Base-by-base conservation (phyloP, 2,888 invertebrate genomes). In the Volucella inanis region DNA sequence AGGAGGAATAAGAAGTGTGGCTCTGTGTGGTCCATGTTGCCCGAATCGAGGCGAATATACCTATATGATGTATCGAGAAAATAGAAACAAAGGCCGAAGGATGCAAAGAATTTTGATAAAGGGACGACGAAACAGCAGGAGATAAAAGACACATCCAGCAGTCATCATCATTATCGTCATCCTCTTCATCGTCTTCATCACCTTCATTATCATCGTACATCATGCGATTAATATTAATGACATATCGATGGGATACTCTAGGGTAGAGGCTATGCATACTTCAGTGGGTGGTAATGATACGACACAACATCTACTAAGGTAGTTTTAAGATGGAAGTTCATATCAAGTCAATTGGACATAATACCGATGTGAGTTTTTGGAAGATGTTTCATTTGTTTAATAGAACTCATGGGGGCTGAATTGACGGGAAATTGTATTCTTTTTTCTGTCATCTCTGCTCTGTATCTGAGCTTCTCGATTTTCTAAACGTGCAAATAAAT, bases 161-260 rank as follows among this genome's bases (percentile, higher is more conserved):
- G 55, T 64, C 70, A 76, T 80, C 84, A 70, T 75, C 64, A 18
- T 31, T 6, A 31, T 31, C 31, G 31, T 31, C 31, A 6, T 31
- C 31, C 0, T 6, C 31, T 31, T 31, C 31, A 31, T 31, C 31
- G 6, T 6, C 31, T 31, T 31, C 31, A 31, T 31, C 31, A 31
- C 6, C 31, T 31, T 31, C 31, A 31, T 31, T 31, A 31, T 54
- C 54, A 54, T 61, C 72, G 68, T 62, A 72, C 71, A 62, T 81
- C 81, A 81, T 81, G 77, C 85, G 81, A 85, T 81, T 85, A 72
- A 81, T 81, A 85, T 81, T 85, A 81, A 85, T 76, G 85, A 85
- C 68, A 72, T 77, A 85, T 68, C 81, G 57, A 64, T 61, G 47
- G 61, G 76, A 71, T 61, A 62, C 61, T 31, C 31, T 31, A 6